A percentile compares a stretch with the other conserved stretches of the same genome.
These are phyloP conservation scores for Pipistrellus pygmaeus DNA, from an alignment of 2,797 vertebrate genomes.

Conservation along the genomic window DNA sequence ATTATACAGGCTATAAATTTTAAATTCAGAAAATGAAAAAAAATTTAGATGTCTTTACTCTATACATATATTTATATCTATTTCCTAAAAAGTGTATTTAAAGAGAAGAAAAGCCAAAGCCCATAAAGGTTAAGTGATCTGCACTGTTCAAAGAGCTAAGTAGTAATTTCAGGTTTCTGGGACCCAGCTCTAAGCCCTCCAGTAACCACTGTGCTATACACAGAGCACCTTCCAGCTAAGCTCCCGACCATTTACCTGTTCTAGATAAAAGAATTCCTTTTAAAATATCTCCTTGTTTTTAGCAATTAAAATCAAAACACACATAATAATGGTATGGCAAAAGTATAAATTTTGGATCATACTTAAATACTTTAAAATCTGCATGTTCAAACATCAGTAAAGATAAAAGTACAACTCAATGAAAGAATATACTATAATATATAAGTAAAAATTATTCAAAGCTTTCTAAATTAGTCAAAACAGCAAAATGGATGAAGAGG, in stretches of 20 bases:
- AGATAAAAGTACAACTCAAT: slow-evolving; percentile 56
- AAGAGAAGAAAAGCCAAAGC: slow-evolving; percentile 26
- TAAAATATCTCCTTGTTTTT: slow-evolving; percentile 51
- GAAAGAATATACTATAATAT: slow-evolving; percentile 48
- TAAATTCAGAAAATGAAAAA: slow-evolving; percentile 23
- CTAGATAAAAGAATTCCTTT: slow-evolving; percentile 50
- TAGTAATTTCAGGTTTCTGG: slow-evolving; percentile 23
- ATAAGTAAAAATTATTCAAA: slow-evolving; percentile 59
- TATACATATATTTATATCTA: background rate
- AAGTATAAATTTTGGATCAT: slow-evolving; percentile 54
- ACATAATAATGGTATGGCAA: slow-evolving; percentile 9
- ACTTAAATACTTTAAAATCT: slow-evolving; percentile 55
- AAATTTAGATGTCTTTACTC: slow-evolving; percentile 27
- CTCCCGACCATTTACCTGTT: slow-evolving; percentile 28
- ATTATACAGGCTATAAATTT: background rate
- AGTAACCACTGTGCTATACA: background rate
- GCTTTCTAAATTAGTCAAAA: slow-evolving; percentile 58
- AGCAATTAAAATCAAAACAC: slow-evolving; percentile 64
- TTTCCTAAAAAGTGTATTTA: slow-evolving; percentile 48
- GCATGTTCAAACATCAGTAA: slow-evolving; percentile 41
- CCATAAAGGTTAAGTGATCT: background rate
- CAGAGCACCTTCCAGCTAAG: background rate
- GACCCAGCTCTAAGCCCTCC: background rate
- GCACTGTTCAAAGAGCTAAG: slow-evolving; percentile 26
- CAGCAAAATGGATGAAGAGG: slow-evolving; percentile 6